A percentile compares a stretch with the other conserved stretches of the same genome.
phyloP scores from a whole-genome alignment of 2,888 invertebrate genomes.

The Nomada flava region DNA sequence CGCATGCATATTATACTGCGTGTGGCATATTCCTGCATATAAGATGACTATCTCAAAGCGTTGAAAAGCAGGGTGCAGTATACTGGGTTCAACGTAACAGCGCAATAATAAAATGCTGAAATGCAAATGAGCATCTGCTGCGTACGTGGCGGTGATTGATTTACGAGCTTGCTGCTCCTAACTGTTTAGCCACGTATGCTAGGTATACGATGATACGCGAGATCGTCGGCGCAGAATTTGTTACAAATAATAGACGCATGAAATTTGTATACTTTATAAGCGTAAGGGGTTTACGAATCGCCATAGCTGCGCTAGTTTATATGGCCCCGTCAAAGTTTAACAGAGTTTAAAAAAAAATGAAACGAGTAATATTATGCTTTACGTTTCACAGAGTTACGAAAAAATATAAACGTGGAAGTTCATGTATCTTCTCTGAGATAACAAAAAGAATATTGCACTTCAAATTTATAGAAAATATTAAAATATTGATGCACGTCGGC shows the following conservation, averaged over 20 bases:
- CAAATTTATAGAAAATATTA: neutral
- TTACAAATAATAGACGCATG: neutral
- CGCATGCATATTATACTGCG: neutral
- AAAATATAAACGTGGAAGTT: too few species aligned
- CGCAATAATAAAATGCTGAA: constrained; percentile 21
- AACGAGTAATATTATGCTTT: too few species aligned
- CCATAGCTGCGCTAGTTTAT: too few species aligned
- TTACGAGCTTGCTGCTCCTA: constrained; percentile 38
- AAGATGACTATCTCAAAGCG: neutral
- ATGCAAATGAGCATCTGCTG: constrained; percentile 58
- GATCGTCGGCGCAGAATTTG: neutral
- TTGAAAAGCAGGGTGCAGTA: neutral
- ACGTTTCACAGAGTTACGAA: too few species aligned
- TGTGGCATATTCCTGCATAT: neutral
- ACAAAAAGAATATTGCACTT: neutral
- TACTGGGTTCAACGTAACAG: neutral
- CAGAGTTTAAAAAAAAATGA: too few species aligned
- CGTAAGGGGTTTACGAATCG: neutral
- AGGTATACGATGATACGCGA: constrained; percentile 42
- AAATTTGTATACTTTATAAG: neutral
- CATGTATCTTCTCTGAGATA: too few species aligned
- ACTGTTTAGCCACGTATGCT: constrained; percentile 8
- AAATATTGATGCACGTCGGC: too few species aligned
- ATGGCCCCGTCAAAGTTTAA: too few species aligned
- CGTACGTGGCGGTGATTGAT: constrained; percentile 46